Evolutionary conservation across 2,797 vertebrate genomes (phyloP).

Genomic region (Tolypeutes matacus): DNA sequence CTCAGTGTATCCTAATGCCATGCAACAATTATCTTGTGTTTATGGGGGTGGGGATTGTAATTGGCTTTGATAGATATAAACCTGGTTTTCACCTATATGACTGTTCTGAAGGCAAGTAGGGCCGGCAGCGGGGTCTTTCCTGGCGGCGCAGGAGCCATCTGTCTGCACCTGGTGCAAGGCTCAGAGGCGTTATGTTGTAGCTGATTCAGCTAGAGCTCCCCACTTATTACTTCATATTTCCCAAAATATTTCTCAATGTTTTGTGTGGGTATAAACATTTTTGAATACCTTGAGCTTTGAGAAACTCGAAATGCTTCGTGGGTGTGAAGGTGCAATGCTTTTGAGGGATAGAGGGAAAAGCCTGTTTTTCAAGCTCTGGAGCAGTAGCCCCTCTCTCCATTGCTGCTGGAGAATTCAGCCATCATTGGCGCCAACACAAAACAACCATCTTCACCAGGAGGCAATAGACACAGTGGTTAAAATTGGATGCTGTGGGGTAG

Average conservation of each 20-base stretch:
- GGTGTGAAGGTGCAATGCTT: background rate
- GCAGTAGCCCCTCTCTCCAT: too few species aligned
- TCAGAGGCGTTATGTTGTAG: fast-evolving
- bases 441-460: background rate
- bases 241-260: background rate
- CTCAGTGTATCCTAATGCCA: background rate
- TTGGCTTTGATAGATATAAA: background rate
- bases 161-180: too few species aligned
- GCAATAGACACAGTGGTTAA: background rate
- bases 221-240: background rate
- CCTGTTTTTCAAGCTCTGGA: background rate
- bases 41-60: background rate
- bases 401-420: background rate
- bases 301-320: background rate
- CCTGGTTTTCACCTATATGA: background rate
- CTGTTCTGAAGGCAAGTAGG: background rate
- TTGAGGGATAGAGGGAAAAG: background rate
- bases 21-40: background rate
- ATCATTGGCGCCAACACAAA: too few species aligned
- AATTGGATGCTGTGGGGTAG: background rate
- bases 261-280: background rate
- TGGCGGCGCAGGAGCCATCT: background rate
- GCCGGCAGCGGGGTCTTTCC: background rate
- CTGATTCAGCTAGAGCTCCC: background rate
- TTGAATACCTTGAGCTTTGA: background rate